Evolutionary conservation across 1,140 invertebrate genomes (phyloP), one percentile per base, ranked within the genome.

Genomic region (Cyphomyrmex costatus): DNA sequence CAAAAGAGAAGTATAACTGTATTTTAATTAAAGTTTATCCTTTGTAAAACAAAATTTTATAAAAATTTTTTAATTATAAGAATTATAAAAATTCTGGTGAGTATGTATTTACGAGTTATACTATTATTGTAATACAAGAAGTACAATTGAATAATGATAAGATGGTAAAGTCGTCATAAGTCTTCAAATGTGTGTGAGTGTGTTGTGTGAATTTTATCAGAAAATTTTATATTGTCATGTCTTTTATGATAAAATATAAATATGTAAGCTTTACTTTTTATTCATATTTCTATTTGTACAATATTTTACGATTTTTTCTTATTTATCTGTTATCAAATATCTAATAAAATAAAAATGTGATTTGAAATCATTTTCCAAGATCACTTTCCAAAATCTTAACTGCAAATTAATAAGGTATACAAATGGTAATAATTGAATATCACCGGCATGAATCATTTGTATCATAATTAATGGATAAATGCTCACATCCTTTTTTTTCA

Each of bases 221-320:
- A 27, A 10, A 30, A 24, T 51, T 79, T 78, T 36, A 53, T 14
- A 78, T 65, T 8, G 42, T 27, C 16, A 42, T 68, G 7, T 68
- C 19, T 66, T 68, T 21, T 49, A 68, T 68, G 14, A 68, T 68
- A 3, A 14, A 21, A 21, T 49, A 49, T 49, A 14, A 33, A 8
- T 24, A 36, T 42, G 42, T 33, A 83, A 83, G 53, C 53, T 83
- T 74, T n/a, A 53, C 68, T 83, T 83, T 46, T 77, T 66, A n/a
- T 71, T 71, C 0, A 51, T 82, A 60, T 46, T 33, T 46, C 60
- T 60, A 82, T 42, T 82, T 73, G 46, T 65, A 71, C 33, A 58
- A 74, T 33, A 24, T 74, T 61, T 60, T 10, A 70, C 30, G 36
- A 80, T 70, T 73, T 60, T 42, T 46, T 71, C n/a, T 19, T 71